Conservation (phyloP, 2,797 vertebrate species). For the Enteromius afrohamiltoni region DNA sequence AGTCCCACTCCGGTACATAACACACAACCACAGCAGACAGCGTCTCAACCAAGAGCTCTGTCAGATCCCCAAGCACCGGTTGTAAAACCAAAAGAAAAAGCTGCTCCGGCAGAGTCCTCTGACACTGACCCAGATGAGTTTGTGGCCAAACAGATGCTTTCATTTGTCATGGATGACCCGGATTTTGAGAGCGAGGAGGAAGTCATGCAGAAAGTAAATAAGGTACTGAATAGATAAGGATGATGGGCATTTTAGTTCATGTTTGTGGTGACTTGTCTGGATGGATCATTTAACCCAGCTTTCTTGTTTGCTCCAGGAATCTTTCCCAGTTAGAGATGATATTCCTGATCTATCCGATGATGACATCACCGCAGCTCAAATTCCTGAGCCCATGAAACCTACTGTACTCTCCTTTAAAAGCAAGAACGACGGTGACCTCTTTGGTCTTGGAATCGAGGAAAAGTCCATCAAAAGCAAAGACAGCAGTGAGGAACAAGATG, state of each 20-base stretch:
- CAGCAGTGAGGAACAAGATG: conserved; percentile 88
- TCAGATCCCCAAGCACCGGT: conserved; percentile 55
- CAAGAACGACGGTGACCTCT: conserved; percentile 87
- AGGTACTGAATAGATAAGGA: conserved; percentile 62
- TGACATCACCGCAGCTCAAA: conserved; percentile 74
- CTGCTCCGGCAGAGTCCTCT: conserved; percentile 76
- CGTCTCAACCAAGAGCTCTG: conserved; percentile 49
- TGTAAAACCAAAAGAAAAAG: conserved; percentile 66
- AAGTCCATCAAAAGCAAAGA: conserved; percentile 75
- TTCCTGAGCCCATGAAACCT: conserved; percentile 73
- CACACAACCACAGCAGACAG: not conserved
- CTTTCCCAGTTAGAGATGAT: conserved; percentile 86
- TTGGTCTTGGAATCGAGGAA: conserved; percentile 88
- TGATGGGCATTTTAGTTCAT: not conserved
- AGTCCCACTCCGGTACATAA: conserved; percentile 57
- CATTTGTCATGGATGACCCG: conserved; percentile 95
- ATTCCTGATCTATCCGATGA: conserved; percentile 89
- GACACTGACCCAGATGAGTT: conserved; percentile 89
- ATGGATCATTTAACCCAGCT: not conserved
- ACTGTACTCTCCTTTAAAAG: conserved; percentile 80
- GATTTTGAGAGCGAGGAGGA: conserved; percentile 94
- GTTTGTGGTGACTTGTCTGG: not conserved
- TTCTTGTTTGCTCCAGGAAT: conserved; percentile 71
- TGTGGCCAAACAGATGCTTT: conserved; percentile 92
- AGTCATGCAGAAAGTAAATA: conserved; percentile 77